phyloP scores from a whole-genome alignment of 2,113 vertebrate genomes.

The Colossoma macropomum region DNA sequence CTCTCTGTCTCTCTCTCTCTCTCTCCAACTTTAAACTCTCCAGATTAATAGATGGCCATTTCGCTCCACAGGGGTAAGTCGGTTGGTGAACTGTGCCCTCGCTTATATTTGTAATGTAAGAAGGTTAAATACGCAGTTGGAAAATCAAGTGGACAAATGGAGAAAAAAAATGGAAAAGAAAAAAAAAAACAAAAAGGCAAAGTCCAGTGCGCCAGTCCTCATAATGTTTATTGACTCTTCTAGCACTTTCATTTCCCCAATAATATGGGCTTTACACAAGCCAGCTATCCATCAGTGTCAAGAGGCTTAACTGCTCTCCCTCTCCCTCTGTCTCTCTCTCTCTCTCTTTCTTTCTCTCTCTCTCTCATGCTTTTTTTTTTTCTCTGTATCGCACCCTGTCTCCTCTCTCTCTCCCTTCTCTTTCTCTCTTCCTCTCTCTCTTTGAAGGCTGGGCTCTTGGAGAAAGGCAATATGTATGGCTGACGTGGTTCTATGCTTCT shows the following conservation, averaged over 20 bases:
- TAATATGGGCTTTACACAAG: conserved; percentile 44
- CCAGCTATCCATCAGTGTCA: conserved; percentile 51
- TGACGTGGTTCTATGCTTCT: too few relatives aligned
- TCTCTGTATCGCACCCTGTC: too few relatives aligned
- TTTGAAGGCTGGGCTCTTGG: neutral
- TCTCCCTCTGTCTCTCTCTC: neutral
- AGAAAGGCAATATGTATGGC: neutral
- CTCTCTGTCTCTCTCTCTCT: neutral
- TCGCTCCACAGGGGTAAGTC: neutral
- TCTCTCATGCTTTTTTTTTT: neutral
- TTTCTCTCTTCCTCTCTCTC: neutral
- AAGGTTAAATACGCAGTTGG: neutral
- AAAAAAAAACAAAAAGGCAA: neutral
- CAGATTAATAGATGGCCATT: neutral
- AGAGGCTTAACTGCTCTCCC: conserved; percentile 13
- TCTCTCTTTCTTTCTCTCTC: neutral
- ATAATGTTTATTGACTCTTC: conserved; percentile 59
- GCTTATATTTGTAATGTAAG: neutral
- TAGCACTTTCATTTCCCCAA: conserved; percentile 54
- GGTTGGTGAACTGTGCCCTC: neutral
- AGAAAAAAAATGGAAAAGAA: neutral
- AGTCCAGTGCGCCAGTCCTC: conserved; percentile 30
- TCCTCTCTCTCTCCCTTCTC: neutral
- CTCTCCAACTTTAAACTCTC: neutral
- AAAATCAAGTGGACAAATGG: conserved; percentile 19